Base-by-base conservation (phyloP, 2,888 invertebrate species). In the Cotesia congregata region DNA sequence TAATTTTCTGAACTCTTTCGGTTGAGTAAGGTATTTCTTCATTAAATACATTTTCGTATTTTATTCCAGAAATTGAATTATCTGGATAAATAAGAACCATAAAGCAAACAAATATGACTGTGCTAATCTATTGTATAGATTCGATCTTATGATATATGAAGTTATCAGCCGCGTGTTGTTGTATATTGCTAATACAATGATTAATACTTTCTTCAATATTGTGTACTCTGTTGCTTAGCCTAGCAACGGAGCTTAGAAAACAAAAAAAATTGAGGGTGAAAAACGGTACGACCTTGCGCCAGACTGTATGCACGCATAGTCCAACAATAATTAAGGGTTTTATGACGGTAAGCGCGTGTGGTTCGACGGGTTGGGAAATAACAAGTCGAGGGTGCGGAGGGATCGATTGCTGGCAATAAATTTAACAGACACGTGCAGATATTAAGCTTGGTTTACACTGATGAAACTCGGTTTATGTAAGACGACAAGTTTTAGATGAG, bases 351-450 rank as follows among this genome's bases (percentile, higher is more conserved):
- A 68, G 69, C 73, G 76, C 71, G 79, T 80, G 77, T 72, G 69
- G 76, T 81, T 82, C 79, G 79, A 78, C 76, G 77, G 75, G 77
- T 80, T 77, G 74, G 78, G 77, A 82, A 79, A 81, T 82, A 82
- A 81, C 80, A 81, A 81, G 74, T 78, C 72, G 68, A 64, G 50
- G 61, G 80, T 71, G 72, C 20, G 61, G 62, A 62, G 69, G 77
- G 78, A 76, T 82, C 81, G 81, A 81, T 82, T 80, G 77, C 77
- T 74, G 74, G 77, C 78, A 79, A 81, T 81, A 81, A 81, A 81
- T 82, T 78, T 75, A 74, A 72, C 74, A 80, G 79, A 79, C 80
- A 80, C 80, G 79, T 78, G 81, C 77, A 77, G 65, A 76, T 78
- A 77, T 75, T n/a, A 41, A 65, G 62, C 40, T 68, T 74, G 30